Conservation (phyloP, 1,140 invertebrate species). For the Metaphire vulgaris region DNA sequence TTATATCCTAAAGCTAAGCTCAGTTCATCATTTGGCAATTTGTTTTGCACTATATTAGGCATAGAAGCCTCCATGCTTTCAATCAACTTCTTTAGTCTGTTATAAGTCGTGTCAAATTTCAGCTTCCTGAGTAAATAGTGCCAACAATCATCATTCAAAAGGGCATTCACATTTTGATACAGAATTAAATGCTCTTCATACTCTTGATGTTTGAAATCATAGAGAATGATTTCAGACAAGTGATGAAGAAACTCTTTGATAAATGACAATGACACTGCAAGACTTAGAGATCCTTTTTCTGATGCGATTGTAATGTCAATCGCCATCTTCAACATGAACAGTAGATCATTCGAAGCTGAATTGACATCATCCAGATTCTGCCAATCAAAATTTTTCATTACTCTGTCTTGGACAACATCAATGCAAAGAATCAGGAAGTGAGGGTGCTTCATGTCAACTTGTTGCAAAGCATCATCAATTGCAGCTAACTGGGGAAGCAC, state of each 20-base stretch:
- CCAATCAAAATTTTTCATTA: not conserved
- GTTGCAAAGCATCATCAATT: not conserved
- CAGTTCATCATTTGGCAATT: not conserved
- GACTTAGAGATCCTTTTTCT: not conserved
- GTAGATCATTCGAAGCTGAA: not conserved
- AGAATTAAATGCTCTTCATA: not conserved
- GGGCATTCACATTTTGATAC: not conserved
- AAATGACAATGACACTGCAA: not conserved
- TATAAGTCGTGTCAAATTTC: not conserved
- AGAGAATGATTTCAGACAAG: not conserved
- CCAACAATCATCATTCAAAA: not conserved
- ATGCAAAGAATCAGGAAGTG: not conserved
- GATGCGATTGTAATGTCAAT: not conserved
- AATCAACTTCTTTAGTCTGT: not conserved
- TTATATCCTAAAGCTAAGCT: not conserved
- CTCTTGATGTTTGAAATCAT: not conserved
- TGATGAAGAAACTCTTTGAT: not conserved
- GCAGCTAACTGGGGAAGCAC: not conserved
- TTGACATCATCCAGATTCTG: not conserved
- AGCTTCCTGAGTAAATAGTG: not conserved
- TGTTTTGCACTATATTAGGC: not conserved
- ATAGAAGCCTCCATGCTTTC: not conserved
- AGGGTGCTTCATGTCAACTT: not conserved
- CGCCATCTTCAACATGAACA: not conserved
- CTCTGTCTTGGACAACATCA: not conserved